phyloP scores from a whole-genome alignment of 2,888 invertebrate genomes.

The Seira ritae region DNA sequence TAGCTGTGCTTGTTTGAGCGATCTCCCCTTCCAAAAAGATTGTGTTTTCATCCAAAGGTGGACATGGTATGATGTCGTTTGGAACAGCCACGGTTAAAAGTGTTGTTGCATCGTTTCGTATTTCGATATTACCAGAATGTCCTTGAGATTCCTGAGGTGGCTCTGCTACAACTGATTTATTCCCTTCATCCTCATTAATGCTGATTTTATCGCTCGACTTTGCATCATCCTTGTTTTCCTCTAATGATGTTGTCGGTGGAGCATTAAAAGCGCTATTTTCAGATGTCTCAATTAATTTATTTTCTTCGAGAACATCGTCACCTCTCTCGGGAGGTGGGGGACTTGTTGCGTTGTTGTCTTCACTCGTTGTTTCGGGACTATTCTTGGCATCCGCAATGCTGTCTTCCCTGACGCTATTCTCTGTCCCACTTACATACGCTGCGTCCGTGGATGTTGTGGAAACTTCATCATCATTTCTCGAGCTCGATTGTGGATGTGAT shows the following conservation, averaged over 20 bases:
- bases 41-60: no score
- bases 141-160: constrained; percentile 31
- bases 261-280: constrained; percentile 36
- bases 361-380: no score
- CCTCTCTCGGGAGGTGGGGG: no score
- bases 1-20: no score
- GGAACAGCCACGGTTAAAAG: no score
- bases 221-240: no score
- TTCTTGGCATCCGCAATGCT: constrained; percentile 17
- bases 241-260: neutral
- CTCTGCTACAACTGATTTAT: no score
- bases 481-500: constrained; percentile 20
- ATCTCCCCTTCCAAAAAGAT: no score
- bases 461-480: constrained; percentile 47
- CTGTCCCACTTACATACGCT: constrained; percentile 41
- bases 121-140: constrained; percentile 18
- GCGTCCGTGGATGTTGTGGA: constrained; percentile 38
- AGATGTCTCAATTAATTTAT: constrained; percentile 45
- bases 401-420: constrained; percentile 28
- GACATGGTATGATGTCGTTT: no score
- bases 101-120: neutral
- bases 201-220: no score
- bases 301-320: neutral
- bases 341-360: no score
- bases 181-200: no score